Evolutionary conservation across 2,113 vertebrate species (phyloP).

Genomic region (Chroicocephalus ridibundus): DNA sequence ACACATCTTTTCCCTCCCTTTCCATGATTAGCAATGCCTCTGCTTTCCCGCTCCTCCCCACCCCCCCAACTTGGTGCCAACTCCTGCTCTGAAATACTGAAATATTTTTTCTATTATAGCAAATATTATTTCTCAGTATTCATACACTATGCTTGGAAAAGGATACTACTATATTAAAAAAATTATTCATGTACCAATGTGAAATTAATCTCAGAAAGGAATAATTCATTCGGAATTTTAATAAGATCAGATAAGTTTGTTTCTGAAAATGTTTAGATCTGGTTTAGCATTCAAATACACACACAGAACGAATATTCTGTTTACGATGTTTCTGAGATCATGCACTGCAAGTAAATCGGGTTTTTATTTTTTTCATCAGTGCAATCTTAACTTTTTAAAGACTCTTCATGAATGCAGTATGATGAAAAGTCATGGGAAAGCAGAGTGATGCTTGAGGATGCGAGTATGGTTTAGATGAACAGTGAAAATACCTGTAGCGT

Average conservation of each 20-base stretch:
- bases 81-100: not conserved
- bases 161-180: not conserved
- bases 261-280: not conserved
- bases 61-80: not conserved
- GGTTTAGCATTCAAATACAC: not conserved
- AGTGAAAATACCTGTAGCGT: conserved; percentile 30
- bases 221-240: not conserved
- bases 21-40: not conserved
- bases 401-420: not conserved
- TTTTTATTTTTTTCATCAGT: not conserved
- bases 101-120: not conserved
- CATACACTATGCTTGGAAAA: not conserved
- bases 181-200: not conserved
- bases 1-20: not conserved
- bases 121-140: not conserved
- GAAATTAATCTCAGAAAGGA: not conserved
- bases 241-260: not conserved
- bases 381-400: not conserved
- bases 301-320: not conserved
- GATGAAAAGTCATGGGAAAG: not conserved
- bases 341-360: not conserved
- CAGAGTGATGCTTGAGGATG: not conserved
- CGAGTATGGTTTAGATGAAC: conserved; percentile 21
- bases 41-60: not conserved
- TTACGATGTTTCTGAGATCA: not conserved